Base-by-base conservation (phyloP, 2,888 invertebrate genomes). In the Rhabditophanes sp. region DNA sequence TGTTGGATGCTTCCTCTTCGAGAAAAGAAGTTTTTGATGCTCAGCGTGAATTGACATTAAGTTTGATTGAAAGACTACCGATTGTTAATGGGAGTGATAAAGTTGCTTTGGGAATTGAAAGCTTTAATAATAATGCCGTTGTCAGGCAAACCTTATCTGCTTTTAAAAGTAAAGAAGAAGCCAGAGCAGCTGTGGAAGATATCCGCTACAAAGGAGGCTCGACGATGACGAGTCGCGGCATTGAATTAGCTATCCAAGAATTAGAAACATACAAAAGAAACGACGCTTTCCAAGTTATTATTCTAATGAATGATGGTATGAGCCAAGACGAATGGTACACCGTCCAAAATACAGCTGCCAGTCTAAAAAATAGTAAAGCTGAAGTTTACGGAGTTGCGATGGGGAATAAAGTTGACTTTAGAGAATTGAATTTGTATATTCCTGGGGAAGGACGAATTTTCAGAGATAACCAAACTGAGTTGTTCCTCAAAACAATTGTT, bases 231-330 rank as follows among this genome's bases (percentile, higher is more conserved):
- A 48, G 57, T 16, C 39, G 47, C 25, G 57, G 56, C 7, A 45
- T 59, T 12, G 42, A 49, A 18, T 31, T 55, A 27, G 49, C 49
- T 1, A 30, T 59, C 4, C 32, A 45, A 26, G 58, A 56, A 33
- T 25, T 56, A 26, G 15, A 37, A 4, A 25, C 41, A 12, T 48
- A 46, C 11, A 27, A 35, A 14, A 39, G 56, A 18, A 28, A 33
- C 14, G 56, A 56, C 22, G 57, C 53, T 11, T 17, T 41, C 2
- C 54, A 55, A 35, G 53, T 53, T 20, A 42, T 58, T 2, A 41
- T 55, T 4, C 37, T 55, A 17, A 50, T 55, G 48, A 55, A 55
- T 27, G 56, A 56, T 27, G 56, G 56, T 8, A 48, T 56, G 41
- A 41, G 41, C 6, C 58, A 59, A 30, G 56, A 56, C 32, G 31